Evolutionary conservation across 2,797 vertebrate species (phyloP).

Genomic region (Urophycis tenuis): DNA sequence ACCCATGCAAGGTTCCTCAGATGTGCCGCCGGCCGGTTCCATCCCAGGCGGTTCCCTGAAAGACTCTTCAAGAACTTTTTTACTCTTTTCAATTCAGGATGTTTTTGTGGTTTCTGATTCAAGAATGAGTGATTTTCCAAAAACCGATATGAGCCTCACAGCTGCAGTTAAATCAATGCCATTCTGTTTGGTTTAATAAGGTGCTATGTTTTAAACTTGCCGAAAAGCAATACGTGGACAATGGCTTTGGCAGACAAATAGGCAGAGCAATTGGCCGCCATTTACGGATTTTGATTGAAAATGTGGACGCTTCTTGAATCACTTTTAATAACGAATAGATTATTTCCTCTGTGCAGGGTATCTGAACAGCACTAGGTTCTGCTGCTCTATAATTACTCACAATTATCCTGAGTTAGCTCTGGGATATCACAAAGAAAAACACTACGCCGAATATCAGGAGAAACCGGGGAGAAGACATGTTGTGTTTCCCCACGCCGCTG

Average conservation of each 20-base stretch:
- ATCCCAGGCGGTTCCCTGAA: constrained; percentile 41
- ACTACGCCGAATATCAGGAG: neutral
- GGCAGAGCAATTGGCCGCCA: constrained; percentile 8
- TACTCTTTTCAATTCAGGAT: constrained; percentile 42
- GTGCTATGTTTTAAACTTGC: neutral
- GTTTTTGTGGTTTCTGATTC: too few species aligned
- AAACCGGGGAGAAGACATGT: neutral
- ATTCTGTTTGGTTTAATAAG: neutral
- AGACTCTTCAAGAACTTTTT: constrained; percentile 44
- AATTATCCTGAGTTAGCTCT: constrained; percentile 17
- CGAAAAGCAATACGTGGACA: neutral
- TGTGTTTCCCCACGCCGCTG: too few species aligned
- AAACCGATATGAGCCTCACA: constrained; percentile 11
- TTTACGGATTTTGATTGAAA: constrained; percentile 7
- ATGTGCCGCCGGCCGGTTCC: constrained; percentile 49
- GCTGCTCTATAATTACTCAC: constrained; percentile 7
- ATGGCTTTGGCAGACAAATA: neutral
- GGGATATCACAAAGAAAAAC: constrained; percentile 8
- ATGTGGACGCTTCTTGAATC: constrained; percentile 9
- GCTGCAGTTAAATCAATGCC: neutral
- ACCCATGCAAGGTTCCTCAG: constrained; percentile 58
- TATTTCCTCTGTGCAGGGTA: neutral
- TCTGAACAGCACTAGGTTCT: neutral
- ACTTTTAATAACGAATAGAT: constrained; percentile 7
- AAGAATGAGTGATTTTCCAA: constrained; percentile 18